Percentiles rank a stretch among this genome's conserved stretches.
Evolutionary conservation across 2,113 vertebrate genomes (phyloP).

Genomic region (Corythoichthys haematopterus): DNA sequence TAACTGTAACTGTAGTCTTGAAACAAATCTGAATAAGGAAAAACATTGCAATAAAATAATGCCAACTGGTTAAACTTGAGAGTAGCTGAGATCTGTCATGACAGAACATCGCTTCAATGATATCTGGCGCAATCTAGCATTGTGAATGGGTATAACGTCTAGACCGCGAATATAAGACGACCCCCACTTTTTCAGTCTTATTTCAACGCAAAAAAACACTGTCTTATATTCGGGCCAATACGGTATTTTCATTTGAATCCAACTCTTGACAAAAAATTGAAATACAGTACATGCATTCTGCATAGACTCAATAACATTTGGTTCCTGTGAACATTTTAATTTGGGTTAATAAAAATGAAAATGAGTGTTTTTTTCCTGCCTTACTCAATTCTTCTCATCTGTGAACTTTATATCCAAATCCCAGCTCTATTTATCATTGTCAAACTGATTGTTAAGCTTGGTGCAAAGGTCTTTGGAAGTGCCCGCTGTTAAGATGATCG

Average conservation of each 20-base stretch:
- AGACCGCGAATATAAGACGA: too few species aligned
- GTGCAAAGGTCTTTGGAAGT: slow-evolving; percentile 1
- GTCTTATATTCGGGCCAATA: too few species aligned
- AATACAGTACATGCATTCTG: background rate
- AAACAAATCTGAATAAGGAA: too few species aligned
- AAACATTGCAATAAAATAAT: too few species aligned
- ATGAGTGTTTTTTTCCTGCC: slow-evolving; percentile 11
- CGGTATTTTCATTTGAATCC: background rate
- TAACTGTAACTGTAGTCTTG: too few species aligned
- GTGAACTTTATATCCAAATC: slow-evolving; percentile 18
- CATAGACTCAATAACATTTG: slow-evolving; percentile 19
- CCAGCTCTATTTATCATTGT: slow-evolving; percentile 33
- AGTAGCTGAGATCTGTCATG: too few species aligned
- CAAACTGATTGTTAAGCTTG: slow-evolving; percentile 21
- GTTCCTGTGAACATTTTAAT: slow-evolving; percentile 26
- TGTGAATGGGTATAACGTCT: too few species aligned
- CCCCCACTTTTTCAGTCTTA: too few species aligned
- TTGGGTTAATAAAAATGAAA: slow-evolving; percentile 27
- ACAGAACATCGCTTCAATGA: too few species aligned
- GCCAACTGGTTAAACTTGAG: too few species aligned
- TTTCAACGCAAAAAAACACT: too few species aligned
- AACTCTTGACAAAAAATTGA: background rate
- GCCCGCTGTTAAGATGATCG: background rate
- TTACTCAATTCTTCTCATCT: slow-evolving; percentile 9
- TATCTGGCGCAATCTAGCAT: too few species aligned